Conservation (phyloP, 1,140 invertebrate genomes). For the Drosophila hydei region DNA sequence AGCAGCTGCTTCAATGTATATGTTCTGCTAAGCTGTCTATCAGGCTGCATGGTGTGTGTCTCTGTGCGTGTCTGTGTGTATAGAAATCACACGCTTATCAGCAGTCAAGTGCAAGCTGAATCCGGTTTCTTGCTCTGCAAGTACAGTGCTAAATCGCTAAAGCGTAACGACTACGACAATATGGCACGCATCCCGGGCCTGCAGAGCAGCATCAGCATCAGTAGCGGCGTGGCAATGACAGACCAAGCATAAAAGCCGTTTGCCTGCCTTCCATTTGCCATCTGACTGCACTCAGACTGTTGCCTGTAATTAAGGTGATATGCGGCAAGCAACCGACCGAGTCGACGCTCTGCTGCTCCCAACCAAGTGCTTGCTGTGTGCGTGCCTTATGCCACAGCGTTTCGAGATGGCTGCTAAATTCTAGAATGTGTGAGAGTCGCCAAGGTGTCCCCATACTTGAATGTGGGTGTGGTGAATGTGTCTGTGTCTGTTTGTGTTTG, state of each 20-base stretch:
- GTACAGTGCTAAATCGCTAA: slow-evolving; percentile 76
- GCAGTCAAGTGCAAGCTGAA: slow-evolving; percentile 81
- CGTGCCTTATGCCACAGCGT: slow-evolving; percentile 32
- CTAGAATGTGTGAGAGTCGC: slow-evolving; percentile 1
- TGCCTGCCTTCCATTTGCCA: slow-evolving; percentile 77
- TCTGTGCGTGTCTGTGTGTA: slow-evolving; percentile 29
- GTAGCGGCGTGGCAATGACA: slow-evolving; percentile 53
- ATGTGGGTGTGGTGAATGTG: slow-evolving; percentile 15
- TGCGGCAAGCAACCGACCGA: slow-evolving; percentile 66
- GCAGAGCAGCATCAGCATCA: not conserved
- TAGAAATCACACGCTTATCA: slow-evolving; percentile 78
- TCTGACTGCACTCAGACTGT: slow-evolving; percentile 77
- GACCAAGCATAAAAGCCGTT: slow-evolving; percentile 72
- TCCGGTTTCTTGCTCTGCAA: slow-evolving; percentile 62
- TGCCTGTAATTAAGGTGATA: slow-evolving; percentile 82
- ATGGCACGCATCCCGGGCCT: slow-evolving; percentile 36
- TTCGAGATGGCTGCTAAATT: slow-evolving; percentile 25
- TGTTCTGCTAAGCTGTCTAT: slow-evolving; percentile 9
- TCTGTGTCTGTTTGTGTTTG: slow-evolving; percentile 19
- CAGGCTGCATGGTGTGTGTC: slow-evolving; percentile 2
- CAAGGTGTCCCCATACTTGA: slow-evolving; percentile 1
- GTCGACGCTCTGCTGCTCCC: slow-evolving; percentile 38
- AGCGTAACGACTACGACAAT: slow-evolving; percentile 75
- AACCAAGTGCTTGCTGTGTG: slow-evolving; percentile 71
- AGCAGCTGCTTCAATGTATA: slow-evolving; percentile 33